phyloP scores from a whole-genome alignment of 2,888 invertebrate species.

The Eugnorisma glareosa region DNA sequence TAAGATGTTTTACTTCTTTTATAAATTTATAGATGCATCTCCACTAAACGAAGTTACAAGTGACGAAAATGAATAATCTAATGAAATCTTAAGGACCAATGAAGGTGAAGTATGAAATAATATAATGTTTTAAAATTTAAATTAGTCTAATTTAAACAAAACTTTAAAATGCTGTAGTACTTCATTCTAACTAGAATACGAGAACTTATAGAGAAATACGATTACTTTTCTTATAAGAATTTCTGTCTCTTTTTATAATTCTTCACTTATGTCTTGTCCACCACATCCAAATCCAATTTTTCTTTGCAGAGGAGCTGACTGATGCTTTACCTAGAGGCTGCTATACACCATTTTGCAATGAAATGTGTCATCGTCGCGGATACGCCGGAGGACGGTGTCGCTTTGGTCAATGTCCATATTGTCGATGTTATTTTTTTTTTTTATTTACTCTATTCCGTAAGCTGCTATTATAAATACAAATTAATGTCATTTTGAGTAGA shows the following conservation, averaged over 20 bases:
- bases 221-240: neutral
- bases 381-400: constrained; percentile 44
- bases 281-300: neutral
- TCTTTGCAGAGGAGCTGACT: constrained; percentile 13
- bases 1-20: neutral
- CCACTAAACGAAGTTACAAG: neutral
- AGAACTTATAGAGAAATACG: neutral
- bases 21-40: neutral
- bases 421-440: constrained; percentile 57
- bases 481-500: neutral
- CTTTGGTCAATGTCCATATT: constrained; percentile 52
- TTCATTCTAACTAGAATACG: too few species aligned
- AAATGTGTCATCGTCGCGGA: neutral
- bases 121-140: neutral
- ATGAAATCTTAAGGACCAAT: neutral
- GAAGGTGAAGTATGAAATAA: neutral
- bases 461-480: neutral
- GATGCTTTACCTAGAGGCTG: constrained; percentile 8
- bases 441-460: neutral
- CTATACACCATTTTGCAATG: neutral
- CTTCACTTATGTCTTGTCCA: neutral
- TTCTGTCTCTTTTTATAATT: neutral
- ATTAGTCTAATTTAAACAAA: neutral
- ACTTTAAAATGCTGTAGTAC: too few species aligned
- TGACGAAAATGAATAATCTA: constrained; percentile 1